phyloP scores from a whole-genome alignment of 2,797 vertebrate species.

The Oreortyx pictus region DNA sequence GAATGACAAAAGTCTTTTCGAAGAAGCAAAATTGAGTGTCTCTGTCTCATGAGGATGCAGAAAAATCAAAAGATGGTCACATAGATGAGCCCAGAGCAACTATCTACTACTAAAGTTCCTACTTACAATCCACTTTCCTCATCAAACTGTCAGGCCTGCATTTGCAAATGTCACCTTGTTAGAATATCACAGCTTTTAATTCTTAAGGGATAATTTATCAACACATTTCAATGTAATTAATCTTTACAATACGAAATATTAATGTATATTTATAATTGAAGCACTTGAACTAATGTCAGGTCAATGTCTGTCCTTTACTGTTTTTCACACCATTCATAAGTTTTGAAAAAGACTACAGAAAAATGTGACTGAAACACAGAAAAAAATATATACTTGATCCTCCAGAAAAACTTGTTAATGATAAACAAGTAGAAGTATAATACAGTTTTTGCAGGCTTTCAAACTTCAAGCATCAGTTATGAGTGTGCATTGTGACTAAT shows the following conservation, averaged over 20 bases:
- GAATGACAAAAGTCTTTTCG: not conserved
- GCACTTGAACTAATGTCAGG: constrained; percentile 46
- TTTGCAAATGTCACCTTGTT: constrained; percentile 46
- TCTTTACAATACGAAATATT: constrained; percentile 39
- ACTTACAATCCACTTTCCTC: not conserved
- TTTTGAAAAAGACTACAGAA: not conserved
- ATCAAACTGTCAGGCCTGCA: not conserved
- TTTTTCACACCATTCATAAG: constrained; percentile 30
- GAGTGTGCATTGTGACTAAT: not conserved
- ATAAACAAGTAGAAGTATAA: not conserved
- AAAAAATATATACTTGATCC: not conserved
- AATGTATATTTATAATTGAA: constrained; percentile 61
- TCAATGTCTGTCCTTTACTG: not conserved
- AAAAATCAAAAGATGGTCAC: not conserved
- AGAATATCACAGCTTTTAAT: constrained; percentile 25
- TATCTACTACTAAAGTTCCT: not conserved
- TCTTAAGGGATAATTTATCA: constrained; percentile 50
- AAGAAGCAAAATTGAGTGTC: not conserved
- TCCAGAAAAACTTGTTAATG: not conserved
- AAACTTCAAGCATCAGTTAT: not conserved
- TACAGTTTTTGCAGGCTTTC: not conserved
- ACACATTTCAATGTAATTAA: constrained; percentile 48
- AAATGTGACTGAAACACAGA: not conserved
- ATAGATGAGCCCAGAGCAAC: not conserved
- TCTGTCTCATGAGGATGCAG: not conserved